Evolutionary conservation across 2,113 vertebrate species (phyloP).

Genomic region (Sialia sialis): DNA sequence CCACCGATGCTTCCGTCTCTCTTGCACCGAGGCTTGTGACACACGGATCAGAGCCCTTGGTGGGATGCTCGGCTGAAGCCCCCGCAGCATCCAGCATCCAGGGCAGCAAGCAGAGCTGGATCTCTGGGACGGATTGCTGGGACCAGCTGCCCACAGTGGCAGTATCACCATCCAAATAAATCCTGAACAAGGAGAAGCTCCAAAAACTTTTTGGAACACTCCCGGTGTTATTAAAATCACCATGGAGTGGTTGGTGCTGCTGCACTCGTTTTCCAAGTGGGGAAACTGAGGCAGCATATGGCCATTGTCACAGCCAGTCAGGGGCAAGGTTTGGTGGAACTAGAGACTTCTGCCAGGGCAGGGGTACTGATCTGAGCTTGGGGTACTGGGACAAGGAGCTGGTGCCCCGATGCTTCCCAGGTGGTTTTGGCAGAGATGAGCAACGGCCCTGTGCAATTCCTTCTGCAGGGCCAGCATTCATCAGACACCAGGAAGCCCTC

Average conservation of each 20-base stretch:
- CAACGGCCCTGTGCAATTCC: background rate
- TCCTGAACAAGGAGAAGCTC: background rate
- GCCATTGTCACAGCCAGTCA: background rate
- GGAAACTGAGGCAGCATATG: background rate
- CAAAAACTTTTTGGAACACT: background rate
- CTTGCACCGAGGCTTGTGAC: background rate
- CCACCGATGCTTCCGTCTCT: background rate
- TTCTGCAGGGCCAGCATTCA: background rate
- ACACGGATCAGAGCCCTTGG: background rate
- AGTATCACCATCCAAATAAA: background rate
- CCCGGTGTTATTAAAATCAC: background rate
- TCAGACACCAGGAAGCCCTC: background rate
- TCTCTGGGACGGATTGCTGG: background rate
- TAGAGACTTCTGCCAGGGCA: background rate
- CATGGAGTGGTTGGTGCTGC: background rate
- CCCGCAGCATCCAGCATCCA: background rate
- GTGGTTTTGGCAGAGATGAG: background rate
- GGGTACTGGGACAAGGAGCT: background rate
- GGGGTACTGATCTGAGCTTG: background rate
- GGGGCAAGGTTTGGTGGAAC: background rate
- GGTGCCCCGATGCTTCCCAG: background rate
- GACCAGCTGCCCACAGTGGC: fast-evolving
- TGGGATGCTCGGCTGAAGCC: background rate
- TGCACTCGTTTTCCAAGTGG: background rate
- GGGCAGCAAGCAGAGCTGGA: background rate